A percentile compares a stretch with the other conserved stretches of the same genome.
Conservation (phyloP, 2,797 vertebrate species). For the Pangasius macronema region DNA sequence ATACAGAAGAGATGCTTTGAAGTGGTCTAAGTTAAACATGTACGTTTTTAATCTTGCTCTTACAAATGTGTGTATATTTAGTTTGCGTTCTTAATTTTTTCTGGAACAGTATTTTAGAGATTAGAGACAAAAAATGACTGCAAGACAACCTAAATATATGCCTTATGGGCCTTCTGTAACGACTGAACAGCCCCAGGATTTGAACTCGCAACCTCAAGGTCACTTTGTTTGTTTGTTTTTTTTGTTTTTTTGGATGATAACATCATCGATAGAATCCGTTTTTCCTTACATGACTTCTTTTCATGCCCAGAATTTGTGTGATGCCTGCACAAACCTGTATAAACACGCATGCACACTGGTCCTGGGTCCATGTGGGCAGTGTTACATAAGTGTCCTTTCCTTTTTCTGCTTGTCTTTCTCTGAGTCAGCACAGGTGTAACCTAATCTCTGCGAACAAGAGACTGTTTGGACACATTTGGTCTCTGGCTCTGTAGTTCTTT, state of each 20-base stretch:
- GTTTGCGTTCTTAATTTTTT: background rate
- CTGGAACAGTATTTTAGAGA: background rate
- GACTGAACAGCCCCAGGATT: background rate
- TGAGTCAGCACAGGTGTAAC: constrained; percentile 26
- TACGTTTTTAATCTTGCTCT: background rate
- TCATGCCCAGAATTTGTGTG: no score
- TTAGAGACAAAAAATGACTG: background rate
- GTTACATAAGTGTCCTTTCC: constrained; percentile 29
- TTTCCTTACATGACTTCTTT: background rate
- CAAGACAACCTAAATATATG: background rate
- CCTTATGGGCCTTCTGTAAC: background rate
- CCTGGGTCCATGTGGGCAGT: constrained; percentile 14
- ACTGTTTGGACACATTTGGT: constrained; percentile 1
- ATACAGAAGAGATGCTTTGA: background rate
- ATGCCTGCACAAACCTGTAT: background rate
- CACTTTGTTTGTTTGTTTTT: background rate
- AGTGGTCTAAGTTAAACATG: background rate
- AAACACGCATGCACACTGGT: background rate
- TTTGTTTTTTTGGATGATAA: no score
- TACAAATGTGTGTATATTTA: background rate
- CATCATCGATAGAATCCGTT: background rate
- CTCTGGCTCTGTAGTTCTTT: background rate
- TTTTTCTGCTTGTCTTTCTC: constrained; percentile 6
- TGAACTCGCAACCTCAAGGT: background rate
- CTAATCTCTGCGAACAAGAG: constrained; percentile 7